A percentile compares a stretch with the other conserved stretches of the same genome.
Conservation (phyloP, 2,888 invertebrate species). For the Didymodactylos carnosus region DNA sequence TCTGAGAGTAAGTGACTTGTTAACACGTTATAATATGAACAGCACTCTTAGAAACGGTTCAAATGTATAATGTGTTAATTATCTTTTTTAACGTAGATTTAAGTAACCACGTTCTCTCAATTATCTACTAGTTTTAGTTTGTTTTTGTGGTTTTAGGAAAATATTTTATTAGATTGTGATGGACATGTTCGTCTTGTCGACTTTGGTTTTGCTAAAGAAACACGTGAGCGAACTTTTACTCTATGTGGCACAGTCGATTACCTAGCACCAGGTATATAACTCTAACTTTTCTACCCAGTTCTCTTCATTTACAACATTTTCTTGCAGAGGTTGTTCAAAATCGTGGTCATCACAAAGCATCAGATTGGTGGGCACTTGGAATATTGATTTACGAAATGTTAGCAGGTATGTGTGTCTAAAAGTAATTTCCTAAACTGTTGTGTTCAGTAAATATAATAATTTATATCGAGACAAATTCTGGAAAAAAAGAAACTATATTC, state of each 20-base stretch:
- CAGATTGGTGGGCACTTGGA: constrained; percentile 14
- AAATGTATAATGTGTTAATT: constrained; percentile 68
- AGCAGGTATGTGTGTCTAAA: constrained; percentile 39
- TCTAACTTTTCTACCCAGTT: neutral
- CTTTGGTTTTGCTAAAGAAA: constrained; percentile 14
- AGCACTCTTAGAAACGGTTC: constrained; percentile 84
- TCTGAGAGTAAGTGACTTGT: too few species aligned
- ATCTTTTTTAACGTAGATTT: constrained; percentile 56
- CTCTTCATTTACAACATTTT: constrained; percentile 17
- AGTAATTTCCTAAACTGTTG: neutral
- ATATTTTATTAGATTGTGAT: constrained; percentile 4
- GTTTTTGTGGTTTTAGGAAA: neutral
- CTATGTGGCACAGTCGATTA: constrained; percentile 13
- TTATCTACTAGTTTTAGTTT: neutral
- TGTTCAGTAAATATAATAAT: neutral
- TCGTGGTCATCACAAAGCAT: constrained; percentile 5
- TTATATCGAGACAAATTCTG: too few species aligned
- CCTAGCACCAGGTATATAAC: constrained; percentile 4
- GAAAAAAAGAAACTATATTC: too few species aligned
- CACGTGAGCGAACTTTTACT: constrained; percentile 8
- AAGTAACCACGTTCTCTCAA: constrained; percentile 49
- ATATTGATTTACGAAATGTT: constrained; percentile 32
- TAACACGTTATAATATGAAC: too few species aligned
- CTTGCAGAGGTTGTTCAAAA: constrained; percentile 1
- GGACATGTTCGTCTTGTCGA: constrained; percentile 12